A percentile compares a stretch with the other conserved stretches of the same genome.
Conservation (phyloP, 2,797 vertebrate species). For the Leptoclinus maculatus region DNA sequence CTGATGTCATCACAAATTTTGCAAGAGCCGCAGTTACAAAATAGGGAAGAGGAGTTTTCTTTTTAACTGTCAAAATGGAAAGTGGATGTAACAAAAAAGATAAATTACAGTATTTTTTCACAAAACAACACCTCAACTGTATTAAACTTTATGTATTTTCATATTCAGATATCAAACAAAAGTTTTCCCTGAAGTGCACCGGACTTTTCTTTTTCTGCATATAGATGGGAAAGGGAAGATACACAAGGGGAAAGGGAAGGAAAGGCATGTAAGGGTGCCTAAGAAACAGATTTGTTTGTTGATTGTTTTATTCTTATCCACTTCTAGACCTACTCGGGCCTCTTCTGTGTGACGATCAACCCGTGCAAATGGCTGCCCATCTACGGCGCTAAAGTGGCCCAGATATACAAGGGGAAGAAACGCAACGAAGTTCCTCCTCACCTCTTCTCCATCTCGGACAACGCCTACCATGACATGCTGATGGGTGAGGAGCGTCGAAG, state of each 20-base stretch:
- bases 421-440: slow-evolving; percentile 80
- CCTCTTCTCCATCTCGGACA: slow-evolving; percentile 85
- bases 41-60: not conserved
- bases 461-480: slow-evolving; percentile 80
- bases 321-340: slow-evolving; percentile 79
- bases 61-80: not conserved
- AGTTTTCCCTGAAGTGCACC: not conserved
- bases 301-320: not conserved
- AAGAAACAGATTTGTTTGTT: not conserved
- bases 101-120: not conserved
- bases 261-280: not conserved
- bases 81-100: not conserved
- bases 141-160: not conserved
- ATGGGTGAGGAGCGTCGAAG: slow-evolving; percentile 63
- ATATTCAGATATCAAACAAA: not conserved
- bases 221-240: not conserved
- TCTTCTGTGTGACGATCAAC: slow-evolving; percentile 84
- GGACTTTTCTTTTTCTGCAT: not conserved
- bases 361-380: slow-evolving; percentile 84
- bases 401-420: slow-evolving; percentile 82
- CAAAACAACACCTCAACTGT: not conserved
- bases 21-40: not conserved
- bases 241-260: not conserved
- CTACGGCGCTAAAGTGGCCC: slow-evolving; percentile 75
- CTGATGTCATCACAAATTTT: not conserved